Base-by-base conservation (phyloP, 2,888 invertebrate species). In the Watsonalla binaria region DNA sequence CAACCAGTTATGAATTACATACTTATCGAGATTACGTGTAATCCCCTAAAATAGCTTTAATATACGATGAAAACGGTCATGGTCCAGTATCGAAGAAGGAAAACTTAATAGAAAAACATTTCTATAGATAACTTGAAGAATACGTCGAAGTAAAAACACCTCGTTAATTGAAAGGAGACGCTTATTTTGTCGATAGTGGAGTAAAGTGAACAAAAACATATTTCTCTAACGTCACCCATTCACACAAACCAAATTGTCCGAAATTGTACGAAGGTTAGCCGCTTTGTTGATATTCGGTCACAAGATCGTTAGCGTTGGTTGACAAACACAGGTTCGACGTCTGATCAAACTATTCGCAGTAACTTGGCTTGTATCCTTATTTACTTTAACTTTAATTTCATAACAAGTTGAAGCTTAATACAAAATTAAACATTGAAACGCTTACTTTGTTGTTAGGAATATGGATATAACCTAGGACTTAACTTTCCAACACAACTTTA, bases 101-200 rank as follows among this genome's bases (percentile, higher is more conserved):
- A 49, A 49, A 49, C 35, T 15, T 15, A 14, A 15, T 14, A 15
- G 11, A 9, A 15, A 49, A 49, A 11, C 49, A 42, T 11, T 11
- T 42, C 42, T 42, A 42, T 11, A 42, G 11, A 42, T 42, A 2
- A 15, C 49, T 49, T 49, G 6, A 11, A 49, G 14, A 49, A 15
- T 39, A 11, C 39, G 5, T 15, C 7, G 7, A 8, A 37, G 15
- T 49, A 49, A 49, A 39, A 37, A 37, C 42, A 8, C 37, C 5
- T 9, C 7, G 37, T 35, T 37, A 48, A 49, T 49, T 49, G 49
- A 49, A 49, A 49, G 49, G 49, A 49, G 14, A 15, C 39, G 48
- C 37, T 11, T 11, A 42, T 42, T 24, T 11, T 15, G 15, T 49
- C 15, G 15, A 49, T 6, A 37, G 14, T 39, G n/a, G 47, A 34